These are phyloP conservation scores for Lasiurus borealis DNA, from an alignment of 2,113 vertebrate genomes.

Conservation along the genomic window DNA sequence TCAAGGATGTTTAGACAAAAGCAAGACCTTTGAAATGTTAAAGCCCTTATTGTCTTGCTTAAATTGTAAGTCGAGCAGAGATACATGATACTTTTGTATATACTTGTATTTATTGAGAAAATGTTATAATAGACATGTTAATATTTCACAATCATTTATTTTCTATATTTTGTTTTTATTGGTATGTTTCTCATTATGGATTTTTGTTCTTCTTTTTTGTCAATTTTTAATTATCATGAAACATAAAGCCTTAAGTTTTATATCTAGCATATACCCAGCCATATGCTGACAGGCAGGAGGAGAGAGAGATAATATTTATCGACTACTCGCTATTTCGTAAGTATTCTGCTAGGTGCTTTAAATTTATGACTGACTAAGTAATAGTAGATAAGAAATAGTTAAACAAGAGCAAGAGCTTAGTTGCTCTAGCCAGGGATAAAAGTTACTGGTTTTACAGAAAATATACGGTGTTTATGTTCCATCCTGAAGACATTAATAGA, in stretches of 20 bases:
- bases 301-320: not conserved
- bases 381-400: not conserved
- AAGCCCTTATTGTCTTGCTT: not conserved
- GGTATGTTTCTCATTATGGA: not conserved
- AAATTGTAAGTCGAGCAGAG: not conserved
- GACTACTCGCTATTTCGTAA: not conserved
- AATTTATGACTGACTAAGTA: conserved; percentile 2
- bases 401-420: conserved; percentile 33
- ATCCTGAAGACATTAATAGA: conserved; percentile 1
- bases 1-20: not conserved
- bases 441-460: not conserved
- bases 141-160: conserved; percentile 8
- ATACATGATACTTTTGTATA: not conserved
- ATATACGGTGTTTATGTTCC: not conserved
- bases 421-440: not conserved
- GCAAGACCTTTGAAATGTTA: conserved; percentile 27
- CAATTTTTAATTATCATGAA: not conserved
- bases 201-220: not conserved
- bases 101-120: not conserved
- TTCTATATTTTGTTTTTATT: not conserved
- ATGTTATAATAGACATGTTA: not conserved
- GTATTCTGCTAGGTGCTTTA: not conserved
- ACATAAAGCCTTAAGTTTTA: not conserved
- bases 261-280: not conserved
- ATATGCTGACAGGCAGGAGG: not conserved